Evolutionary conservation across 1,140 invertebrate species (phyloP), one percentile per base, ranked within the genome.

Genomic region (Drosophila insularis): DNA sequence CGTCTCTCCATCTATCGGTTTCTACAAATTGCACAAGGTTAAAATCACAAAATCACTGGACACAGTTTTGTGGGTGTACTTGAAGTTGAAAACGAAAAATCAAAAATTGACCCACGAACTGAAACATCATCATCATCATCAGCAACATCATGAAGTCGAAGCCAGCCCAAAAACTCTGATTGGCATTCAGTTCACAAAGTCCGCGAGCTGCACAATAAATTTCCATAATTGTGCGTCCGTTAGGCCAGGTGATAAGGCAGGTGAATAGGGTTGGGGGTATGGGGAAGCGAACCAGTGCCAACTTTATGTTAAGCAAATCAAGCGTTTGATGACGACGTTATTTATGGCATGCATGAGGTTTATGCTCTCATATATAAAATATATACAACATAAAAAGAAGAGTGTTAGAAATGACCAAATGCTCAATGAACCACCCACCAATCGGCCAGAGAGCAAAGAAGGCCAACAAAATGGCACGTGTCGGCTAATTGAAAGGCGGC

Each of bases 141-240:
- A 23, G 0, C 23, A 1, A 5, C 27, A 27, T 27, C 27, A 27
- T 27, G 27, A 27, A 27, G 23, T 27, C 23, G 23, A 27, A 5
- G 2, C 27, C 53, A 14, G 27, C 27, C 27, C 27, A 27, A 6
- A 21, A 50, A 58, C 50, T 66, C 84, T 87, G 76, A 87, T 87
- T 87, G 79, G 64, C 75, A 87, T 87, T 70, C 82, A 89, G 14
- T 54, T 64, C 79, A 63, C 59, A 64, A 61, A 37, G 61, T 37
- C 78, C 11, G 55, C 68, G 53, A 81, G 76, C 62, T 86, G 74
- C 71, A 76, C 82, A 87, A 87, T 82, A 89, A 86, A 87, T 87
- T 87, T 87, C 82, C 84, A 87, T 87, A 87, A 87, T 87, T 87
- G 84, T 69, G 82, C 65, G 77, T 77, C 81, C 81, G 81, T 80